Percentiles rank a stretch among this genome's conserved stretches.
Evolutionary conservation across 2,113 vertebrate genomes (phyloP).

Genomic region (Chamaetylas fuelleborni): DNA sequence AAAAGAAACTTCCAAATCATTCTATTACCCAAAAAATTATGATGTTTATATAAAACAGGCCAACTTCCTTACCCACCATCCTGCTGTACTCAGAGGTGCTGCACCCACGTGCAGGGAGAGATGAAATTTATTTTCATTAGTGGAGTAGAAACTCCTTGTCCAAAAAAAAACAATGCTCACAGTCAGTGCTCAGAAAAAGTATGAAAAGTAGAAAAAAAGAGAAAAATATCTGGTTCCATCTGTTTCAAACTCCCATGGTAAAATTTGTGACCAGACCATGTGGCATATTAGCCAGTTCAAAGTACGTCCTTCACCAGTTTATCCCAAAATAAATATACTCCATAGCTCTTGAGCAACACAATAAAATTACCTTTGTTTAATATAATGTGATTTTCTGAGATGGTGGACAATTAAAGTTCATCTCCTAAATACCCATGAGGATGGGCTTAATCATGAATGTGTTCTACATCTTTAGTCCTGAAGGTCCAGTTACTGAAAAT

Average conservation of each 20-base stretch:
- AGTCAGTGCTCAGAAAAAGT: background rate
- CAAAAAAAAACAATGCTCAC: background rate
- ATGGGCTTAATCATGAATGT: background rate
- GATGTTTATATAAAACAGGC: background rate
- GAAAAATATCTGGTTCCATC: background rate
- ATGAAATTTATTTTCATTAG: background rate
- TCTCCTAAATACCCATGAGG: background rate
- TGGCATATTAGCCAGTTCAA: background rate
- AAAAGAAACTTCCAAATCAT: background rate
- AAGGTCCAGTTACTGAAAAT: background rate
- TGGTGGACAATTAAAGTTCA: background rate
- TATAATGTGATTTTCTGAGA: background rate
- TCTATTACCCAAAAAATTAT: background rate
- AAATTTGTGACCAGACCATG: background rate
- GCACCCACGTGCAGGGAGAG: rapidly evolving
- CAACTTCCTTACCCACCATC: background rate
- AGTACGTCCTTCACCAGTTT: background rate
- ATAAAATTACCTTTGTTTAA: background rate
- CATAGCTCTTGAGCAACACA: rapidly evolving
- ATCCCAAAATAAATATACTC: background rate
- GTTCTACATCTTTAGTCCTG: background rate
- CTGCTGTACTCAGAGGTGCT: background rate
- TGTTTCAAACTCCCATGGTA: background rate
- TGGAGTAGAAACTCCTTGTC: background rate
- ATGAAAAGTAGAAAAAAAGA: background rate